A percentile compares a stretch with the other conserved stretches of the same genome.
phyloP scores from a whole-genome alignment of 2,888 invertebrate genomes.

The Hypolimnas misippus region DNA sequence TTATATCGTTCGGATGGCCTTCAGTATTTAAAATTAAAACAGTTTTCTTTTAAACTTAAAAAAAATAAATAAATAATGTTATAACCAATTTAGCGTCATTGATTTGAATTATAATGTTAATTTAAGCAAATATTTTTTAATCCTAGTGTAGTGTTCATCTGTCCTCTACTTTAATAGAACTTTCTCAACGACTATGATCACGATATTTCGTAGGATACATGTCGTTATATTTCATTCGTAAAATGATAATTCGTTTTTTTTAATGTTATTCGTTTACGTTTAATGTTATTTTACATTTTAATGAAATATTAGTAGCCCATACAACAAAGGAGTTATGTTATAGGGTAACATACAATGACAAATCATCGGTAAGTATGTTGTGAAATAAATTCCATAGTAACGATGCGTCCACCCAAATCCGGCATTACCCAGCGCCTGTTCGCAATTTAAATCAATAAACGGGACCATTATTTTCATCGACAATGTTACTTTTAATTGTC shows the following conservation, averaged over 20 bases:
- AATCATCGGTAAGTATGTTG: background rate
- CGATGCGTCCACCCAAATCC: conserved; percentile 46
- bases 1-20: background rate
- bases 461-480: conserved; percentile 60
- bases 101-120: no score
- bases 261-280: background rate
- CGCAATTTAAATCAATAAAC: conserved; percentile 70
- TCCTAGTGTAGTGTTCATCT: no score
- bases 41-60: background rate
- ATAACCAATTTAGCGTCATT: background rate
- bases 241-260: no score
- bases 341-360: background rate
- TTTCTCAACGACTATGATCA: no score
- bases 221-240: no score
- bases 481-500: conserved; percentile 60
- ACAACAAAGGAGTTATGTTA: background rate
- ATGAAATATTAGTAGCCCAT: background rate
- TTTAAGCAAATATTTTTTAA: no score
- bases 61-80: background rate
- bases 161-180: no score
- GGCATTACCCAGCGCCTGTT: conserved; percentile 58
- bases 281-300: background rate
- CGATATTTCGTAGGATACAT: no score
- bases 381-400: conserved; percentile 10
- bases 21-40: background rate